phyloP scores from a whole-genome alignment of 2,113 vertebrate genomes.

The Athene cunicularia region DNA sequence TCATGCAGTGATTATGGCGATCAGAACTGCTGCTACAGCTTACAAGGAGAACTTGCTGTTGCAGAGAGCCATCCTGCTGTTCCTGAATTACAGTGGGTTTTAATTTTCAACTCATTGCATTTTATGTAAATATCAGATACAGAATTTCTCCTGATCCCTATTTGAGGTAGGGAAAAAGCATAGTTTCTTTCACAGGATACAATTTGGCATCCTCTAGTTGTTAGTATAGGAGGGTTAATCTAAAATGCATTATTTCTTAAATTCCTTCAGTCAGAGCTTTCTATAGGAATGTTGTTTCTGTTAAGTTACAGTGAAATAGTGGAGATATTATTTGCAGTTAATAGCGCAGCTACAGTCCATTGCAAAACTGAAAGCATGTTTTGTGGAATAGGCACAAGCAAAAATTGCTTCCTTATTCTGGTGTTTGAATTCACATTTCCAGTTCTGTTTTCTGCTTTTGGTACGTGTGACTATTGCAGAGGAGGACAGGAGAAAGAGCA shows the following conservation, averaged over 20 bases:
- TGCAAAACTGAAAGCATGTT: constrained; percentile 66
- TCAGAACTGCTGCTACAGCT: not conserved
- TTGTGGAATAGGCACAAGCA: constrained; percentile 49
- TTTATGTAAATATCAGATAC: not conserved
- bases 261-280: constrained; percentile 38
- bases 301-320: constrained; percentile 49
- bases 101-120: not conserved
- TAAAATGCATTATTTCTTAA: constrained; percentile 14
- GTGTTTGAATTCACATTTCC: constrained; percentile 57
- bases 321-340: constrained; percentile 48
- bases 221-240: not conserved
- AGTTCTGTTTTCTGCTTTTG: constrained; percentile 48
- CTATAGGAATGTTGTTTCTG: constrained; percentile 53
- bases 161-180: not conserved
- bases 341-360: constrained; percentile 51
- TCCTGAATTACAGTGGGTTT: not conserved
- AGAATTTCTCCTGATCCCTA: not conserved
- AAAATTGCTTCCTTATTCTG: constrained; percentile 66
- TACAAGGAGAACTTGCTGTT: not conserved
- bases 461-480: not conserved
- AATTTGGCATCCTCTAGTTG: not conserved
- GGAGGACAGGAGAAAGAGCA: not conserved
- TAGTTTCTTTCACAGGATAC: not conserved
- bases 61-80: not conserved
- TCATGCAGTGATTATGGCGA: not conserved